A percentile compares a stretch with the other conserved stretches of the same genome.
These are phyloP conservation scores for Struthidea cinerea DNA, from an alignment of 2,113 vertebrate species.

Conservation along the genomic window DNA sequence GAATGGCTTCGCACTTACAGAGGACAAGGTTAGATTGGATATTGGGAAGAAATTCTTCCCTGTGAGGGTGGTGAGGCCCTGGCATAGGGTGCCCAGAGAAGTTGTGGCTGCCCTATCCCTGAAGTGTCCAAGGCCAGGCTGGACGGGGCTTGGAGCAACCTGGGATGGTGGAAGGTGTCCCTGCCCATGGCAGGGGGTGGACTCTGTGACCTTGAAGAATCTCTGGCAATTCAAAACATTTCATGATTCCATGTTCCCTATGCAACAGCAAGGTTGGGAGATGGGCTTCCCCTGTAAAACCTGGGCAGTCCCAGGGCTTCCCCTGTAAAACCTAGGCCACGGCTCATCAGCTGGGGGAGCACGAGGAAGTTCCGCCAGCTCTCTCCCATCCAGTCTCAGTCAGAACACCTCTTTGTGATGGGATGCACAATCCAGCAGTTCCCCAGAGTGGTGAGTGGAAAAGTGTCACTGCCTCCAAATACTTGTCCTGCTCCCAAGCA, in stretches of 20 bases:
- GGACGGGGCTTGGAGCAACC: accelerated
- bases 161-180: neutral
- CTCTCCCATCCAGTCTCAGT: neutral
- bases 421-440: neutral
- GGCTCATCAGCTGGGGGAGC: neutral
- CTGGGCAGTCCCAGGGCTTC: neutral
- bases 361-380: neutral
- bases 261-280: neutral
- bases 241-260: neutral
- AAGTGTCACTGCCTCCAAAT: neutral
- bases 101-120: neutral
- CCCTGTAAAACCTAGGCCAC: neutral
- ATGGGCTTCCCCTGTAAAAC: neutral
- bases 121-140: neutral
- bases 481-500: neutral
- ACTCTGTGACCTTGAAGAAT: neutral
- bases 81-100: neutral
- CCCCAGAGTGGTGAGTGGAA: neutral
- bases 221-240: neutral
- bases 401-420: neutral
- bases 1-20: neutral
- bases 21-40: neutral
- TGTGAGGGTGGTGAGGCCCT: neutral
- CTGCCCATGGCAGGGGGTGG: neutral
- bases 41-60: neutral